Percentiles rank a stretch among this genome's conserved stretches.
Conservation (phyloP, 2,888 invertebrate genomes). For the Tuberolachnus salignus region DNA sequence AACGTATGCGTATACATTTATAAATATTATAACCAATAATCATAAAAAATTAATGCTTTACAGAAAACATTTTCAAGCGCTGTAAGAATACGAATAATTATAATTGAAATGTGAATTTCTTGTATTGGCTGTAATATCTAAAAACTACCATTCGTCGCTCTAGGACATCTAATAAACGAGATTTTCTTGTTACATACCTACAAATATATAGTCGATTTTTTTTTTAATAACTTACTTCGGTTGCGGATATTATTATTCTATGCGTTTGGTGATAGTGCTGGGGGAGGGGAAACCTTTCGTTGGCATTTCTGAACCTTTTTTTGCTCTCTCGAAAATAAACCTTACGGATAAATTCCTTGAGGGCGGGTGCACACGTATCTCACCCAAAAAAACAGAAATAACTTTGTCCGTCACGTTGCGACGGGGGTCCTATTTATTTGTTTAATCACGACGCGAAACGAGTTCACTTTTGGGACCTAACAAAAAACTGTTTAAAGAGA, state of each 20-base stretch:
- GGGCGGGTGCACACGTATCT: not conserved
- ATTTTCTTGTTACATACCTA: too few species aligned
- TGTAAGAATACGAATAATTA: too few species aligned
- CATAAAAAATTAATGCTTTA: too few species aligned
- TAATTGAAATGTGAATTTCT: too few species aligned
- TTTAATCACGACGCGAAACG: slow-evolving; percentile 26
- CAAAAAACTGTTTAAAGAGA: slow-evolving; percentile 11
- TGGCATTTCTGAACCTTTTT: slow-evolving; percentile 28
- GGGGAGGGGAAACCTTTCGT: slow-evolving; percentile 1
- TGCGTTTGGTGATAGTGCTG: not conserved
- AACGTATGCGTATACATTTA: too few species aligned
- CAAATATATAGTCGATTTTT: too few species aligned
- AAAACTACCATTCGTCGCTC: too few species aligned
- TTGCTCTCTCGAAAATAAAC: slow-evolving; percentile 6
- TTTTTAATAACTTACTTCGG: too few species aligned
- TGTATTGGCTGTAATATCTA: too few species aligned
- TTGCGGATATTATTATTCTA: slow-evolving; percentile 2
- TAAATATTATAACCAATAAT: too few species aligned
- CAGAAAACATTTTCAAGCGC: too few species aligned
- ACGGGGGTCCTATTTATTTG: slow-evolving; percentile 7
- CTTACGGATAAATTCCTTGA: slow-evolving; percentile 29
- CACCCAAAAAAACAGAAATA: slow-evolving; percentile 29
- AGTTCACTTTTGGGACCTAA: slow-evolving; percentile 21
- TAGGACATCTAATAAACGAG: too few species aligned
- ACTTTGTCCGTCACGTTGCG: slow-evolving; percentile 25